phyloP scores from a whole-genome alignment of 2,888 invertebrate species.

The Erpobdella octoculata region DNA sequence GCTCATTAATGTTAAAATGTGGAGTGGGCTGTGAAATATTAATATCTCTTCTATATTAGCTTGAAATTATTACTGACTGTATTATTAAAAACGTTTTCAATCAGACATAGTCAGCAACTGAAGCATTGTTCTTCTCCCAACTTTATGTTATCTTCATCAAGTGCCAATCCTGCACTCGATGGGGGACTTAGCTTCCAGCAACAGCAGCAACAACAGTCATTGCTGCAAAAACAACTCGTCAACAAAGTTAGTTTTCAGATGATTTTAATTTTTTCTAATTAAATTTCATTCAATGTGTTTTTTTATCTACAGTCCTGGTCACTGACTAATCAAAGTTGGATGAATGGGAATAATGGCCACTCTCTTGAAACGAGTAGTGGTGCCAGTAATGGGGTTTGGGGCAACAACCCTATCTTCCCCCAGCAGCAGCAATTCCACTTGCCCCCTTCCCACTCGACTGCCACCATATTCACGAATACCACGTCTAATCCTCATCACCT shows the following conservation, averaged over 20 bases:
- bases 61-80: background rate
- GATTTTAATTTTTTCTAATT: background rate
- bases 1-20: no score
- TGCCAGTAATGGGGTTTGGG: background rate
- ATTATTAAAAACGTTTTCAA: background rate
- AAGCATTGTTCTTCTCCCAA: background rate
- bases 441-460: background rate
- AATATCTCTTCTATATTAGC: background rate
- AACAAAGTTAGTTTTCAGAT: background rate
- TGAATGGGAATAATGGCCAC: background rate
- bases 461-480: background rate
- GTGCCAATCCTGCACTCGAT: background rate
- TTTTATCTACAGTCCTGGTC: constrained; percentile 1
- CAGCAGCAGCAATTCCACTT: background rate
- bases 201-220: constrained; percentile 11
- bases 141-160: background rate
- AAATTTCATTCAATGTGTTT: background rate
- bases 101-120: background rate
- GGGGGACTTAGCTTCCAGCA: background rate
- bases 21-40: background rate
- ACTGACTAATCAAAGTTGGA: background rate
- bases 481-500: background rate
- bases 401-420: background rate
- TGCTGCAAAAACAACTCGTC: constrained; percentile 14
- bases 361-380: no score